These are phyloP conservation scores for Morinoia aosen DNA, from an alignment of 2,888 invertebrate species.

Conservation along the genomic window DNA sequence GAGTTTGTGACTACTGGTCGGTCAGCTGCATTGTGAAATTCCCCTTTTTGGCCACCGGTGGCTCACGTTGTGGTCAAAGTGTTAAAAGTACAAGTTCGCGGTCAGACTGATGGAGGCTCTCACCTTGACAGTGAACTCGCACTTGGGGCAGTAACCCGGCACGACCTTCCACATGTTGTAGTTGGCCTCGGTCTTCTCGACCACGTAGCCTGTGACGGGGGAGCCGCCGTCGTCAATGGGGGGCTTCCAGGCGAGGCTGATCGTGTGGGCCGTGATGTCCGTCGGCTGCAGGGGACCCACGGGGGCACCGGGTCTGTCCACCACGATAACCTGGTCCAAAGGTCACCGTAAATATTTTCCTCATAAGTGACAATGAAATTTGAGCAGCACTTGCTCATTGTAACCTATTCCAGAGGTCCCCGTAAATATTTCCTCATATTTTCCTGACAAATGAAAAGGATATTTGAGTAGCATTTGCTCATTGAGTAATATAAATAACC, in stretches of 20 bases:
- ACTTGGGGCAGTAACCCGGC: slow-evolving; percentile 91
- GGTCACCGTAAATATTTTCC: neutral
- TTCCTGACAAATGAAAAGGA: too few relatives aligned
- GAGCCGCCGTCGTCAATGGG: slow-evolving; percentile 94
- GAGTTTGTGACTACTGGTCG: neutral
- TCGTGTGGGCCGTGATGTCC: slow-evolving; percentile 86
- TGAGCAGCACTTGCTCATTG: neutral
- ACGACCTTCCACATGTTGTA: slow-evolving; percentile 93
- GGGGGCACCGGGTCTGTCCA: slow-evolving; percentile 91
- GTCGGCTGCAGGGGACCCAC: slow-evolving; percentile 88
- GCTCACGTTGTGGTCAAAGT: too few relatives aligned
- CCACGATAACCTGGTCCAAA: slow-evolving; percentile 76
- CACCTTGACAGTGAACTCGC: slow-evolving; percentile 89
- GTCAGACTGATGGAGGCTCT: neutral
- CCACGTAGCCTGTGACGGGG: slow-evolving; percentile 91
- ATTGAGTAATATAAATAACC: neutral
- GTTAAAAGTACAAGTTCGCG: neutral
- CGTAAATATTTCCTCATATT: too few relatives aligned
- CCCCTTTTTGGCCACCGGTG: too few relatives aligned
- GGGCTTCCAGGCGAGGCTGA: slow-evolving; percentile 89
- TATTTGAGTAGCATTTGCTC: too few relatives aligned
- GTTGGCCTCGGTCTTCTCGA: slow-evolving; percentile 95
- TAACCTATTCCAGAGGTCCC: too few relatives aligned
- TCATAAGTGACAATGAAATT: too few relatives aligned
- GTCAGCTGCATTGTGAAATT: too few relatives aligned